These are phyloP conservation scores for Lutjanus campechanus DNA, from an alignment of 2,797 vertebrate genomes.

Conservation along the genomic window DNA sequence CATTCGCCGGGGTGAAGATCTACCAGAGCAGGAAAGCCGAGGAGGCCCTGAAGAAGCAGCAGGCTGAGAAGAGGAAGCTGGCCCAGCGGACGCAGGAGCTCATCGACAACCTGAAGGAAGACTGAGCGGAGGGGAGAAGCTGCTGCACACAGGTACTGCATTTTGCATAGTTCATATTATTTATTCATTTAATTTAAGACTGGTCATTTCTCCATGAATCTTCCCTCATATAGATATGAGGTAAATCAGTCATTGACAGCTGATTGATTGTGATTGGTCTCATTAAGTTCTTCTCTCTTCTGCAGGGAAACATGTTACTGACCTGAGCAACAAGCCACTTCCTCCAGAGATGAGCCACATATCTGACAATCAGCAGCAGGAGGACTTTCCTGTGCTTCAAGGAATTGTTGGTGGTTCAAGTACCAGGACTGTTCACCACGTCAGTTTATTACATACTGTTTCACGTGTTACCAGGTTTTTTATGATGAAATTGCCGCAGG, in stretches of 20 bases:
- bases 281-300: background rate
- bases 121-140: constrained; percentile 74
- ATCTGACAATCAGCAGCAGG: background rate
- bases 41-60: constrained; percentile 82
- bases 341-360: background rate
- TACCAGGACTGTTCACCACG: background rate
- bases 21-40: constrained; percentile 91
- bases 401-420: background rate
- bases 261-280: background rate
- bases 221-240: too few relatives aligned
- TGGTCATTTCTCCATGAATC: too few relatives aligned
- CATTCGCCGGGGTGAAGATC: constrained; percentile 92
- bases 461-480: background rate
- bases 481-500: background rate
- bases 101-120: constrained; percentile 86
- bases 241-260: background rate
- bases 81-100: constrained; percentile 81
- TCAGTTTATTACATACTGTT: constrained; percentile 10
- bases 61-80: constrained; percentile 76
- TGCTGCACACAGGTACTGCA: background rate
- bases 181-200: too few relatives aligned
- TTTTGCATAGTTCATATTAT: too few relatives aligned
- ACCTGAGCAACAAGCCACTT: background rate
- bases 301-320: constrained; percentile 7
- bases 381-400: background rate